Conservation (phyloP, 2,113 vertebrate genomes). For the Paradoxurus hermaphroditus region DNA sequence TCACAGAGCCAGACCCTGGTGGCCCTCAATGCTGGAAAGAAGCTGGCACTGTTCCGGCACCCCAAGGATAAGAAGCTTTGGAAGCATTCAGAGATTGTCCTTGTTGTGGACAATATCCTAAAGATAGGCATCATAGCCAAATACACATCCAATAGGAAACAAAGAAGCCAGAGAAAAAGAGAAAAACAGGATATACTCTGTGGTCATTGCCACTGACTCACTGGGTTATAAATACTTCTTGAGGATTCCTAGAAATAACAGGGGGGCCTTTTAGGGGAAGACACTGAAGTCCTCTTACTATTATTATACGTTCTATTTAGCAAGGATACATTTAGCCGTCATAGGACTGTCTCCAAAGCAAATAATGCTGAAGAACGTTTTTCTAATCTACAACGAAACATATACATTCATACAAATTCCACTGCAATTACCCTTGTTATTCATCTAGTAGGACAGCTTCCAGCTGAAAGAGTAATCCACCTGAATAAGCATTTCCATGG, state of each 20-base stretch:
- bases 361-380: neutral
- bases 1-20: neutral
- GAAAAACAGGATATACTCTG: neutral
- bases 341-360: neutral
- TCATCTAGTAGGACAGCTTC: conserved; percentile 20
- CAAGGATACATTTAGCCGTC: neutral
- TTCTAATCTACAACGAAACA: conserved; percentile 21
- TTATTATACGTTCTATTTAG: neutral
- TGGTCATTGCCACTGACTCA: neutral
- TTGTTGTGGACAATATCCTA: neutral
- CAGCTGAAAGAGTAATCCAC: conserved; percentile 3
- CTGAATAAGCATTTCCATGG: conserved; percentile 38
- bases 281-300: neutral
- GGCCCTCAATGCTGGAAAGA: neutral
- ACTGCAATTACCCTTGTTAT: conserved; percentile 26
- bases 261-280: neutral
- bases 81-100: neutral
- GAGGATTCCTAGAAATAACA: neutral
- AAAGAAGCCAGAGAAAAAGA: neutral
- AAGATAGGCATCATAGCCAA: neutral
- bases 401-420: conserved; percentile 25
- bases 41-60: neutral
- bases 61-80: neutral
- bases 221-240: neutral
- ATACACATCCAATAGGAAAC: neutral